Percentiles rank a stretch among this genome's conserved stretches.
Evolutionary conservation across 37 sponge, comb jelly and placozoan species (phyloP).

Genomic region (Axinella damicornis): DNA sequence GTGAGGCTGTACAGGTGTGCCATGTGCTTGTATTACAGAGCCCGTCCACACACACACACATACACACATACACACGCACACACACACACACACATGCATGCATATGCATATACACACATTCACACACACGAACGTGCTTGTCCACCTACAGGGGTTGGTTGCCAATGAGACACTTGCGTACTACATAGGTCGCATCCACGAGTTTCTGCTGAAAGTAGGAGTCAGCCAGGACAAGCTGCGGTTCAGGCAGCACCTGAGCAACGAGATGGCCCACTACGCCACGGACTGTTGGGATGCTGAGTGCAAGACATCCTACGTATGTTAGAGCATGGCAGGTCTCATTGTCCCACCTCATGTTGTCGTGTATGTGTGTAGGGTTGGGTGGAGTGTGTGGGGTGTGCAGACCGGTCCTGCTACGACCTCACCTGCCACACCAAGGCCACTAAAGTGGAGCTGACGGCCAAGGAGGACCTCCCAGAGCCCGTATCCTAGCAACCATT

Average conservation of each 20-base stretch:
- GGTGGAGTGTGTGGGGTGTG: slow-evolving; percentile 99
- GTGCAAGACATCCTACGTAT: slow-evolving; percentile 92
- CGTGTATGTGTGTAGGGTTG: slow-evolving; percentile 77
- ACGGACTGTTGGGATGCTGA: slow-evolving; percentile 99
- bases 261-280: slow-evolving; percentile 99
- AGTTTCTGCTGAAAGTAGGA: slow-evolving; percentile 80
- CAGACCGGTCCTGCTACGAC: slow-evolving; percentile 96
- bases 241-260: slow-evolving; percentile 95
- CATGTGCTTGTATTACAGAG: not conserved
- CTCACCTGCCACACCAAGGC: slow-evolving; percentile 79
- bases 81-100: slow-evolving; percentile 24
- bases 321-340: not conserved
- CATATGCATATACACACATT: slow-evolving; percentile 14
- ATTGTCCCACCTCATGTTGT: not conserved
- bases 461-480: slow-evolving; percentile 75
- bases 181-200: slow-evolving; percentile 91
- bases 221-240: slow-evolving; percentile 80
- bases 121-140: not conserved
- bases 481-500: slow-evolving; percentile 71
- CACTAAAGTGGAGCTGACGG: slow-evolving; percentile 69
- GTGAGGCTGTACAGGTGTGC: too few relatives aligned
- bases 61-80: slow-evolving; percentile 25
- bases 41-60: slow-evolving; percentile 8
- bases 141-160: slow-evolving; percentile 75
- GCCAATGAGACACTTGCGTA: slow-evolving; percentile 91